These are phyloP conservation scores for Diuraphis noxia DNA, from an alignment of 1,140 invertebrate species.

Conservation along the genomic window DNA sequence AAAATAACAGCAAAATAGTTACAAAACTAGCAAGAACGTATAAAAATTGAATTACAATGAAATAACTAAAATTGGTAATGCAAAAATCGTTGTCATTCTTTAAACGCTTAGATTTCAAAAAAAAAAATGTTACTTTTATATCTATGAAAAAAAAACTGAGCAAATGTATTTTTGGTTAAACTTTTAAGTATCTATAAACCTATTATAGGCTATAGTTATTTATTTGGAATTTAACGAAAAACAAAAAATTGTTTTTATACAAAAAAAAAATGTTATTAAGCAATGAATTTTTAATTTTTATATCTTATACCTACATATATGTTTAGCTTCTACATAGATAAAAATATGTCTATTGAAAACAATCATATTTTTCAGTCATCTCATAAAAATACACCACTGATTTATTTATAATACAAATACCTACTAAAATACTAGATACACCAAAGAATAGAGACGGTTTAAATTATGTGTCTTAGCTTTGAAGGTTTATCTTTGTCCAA, in stretches of 20 bases:
- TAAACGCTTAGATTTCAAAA: no score
- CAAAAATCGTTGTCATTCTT: not conserved
- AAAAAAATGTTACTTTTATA: not conserved
- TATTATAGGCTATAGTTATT: no score
- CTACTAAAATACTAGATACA: not conserved
- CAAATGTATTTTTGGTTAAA: not conserved
- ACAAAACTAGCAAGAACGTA: no score
- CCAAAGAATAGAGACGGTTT: not conserved
- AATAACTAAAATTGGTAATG: not conserved
- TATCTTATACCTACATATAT: no score
- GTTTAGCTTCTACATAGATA: no score
- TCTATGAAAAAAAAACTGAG: not conserved
- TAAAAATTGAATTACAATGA: not conserved
- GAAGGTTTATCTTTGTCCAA: conserved; percentile 41
- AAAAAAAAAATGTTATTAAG: not conserved
- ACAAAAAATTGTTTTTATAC: no score
- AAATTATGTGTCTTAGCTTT: not conserved
- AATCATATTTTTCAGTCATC: not conserved
- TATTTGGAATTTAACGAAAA: no score
- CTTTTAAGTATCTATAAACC: no score
- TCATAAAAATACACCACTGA: not conserved
- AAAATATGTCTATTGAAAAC: no score
- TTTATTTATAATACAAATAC: not conserved
- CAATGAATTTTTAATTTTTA: no score
- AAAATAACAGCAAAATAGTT: no score